Evolutionary conservation across 2,888 invertebrate species (phyloP).

Genomic region (Acleris sparsana): DNA sequence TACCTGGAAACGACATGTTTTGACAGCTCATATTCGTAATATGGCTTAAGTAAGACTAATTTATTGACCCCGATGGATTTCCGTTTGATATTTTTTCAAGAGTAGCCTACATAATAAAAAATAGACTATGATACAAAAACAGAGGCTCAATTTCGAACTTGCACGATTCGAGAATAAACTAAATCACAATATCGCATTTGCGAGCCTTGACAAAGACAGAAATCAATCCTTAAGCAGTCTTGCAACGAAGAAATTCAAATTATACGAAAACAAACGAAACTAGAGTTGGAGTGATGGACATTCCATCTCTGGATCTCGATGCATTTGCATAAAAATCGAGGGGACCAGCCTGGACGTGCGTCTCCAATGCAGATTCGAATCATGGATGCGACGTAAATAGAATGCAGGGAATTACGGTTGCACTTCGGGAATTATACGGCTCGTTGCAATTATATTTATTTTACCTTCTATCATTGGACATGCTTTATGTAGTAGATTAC

Average conservation of each 20-base stretch:
- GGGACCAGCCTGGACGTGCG: conserved; percentile 53
- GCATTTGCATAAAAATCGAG: conserved; percentile 76
- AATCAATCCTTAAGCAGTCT: conserved; percentile 13
- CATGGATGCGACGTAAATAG: conserved; percentile 28
- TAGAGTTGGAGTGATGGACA: conserved; percentile 72
- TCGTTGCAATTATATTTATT: conserved; percentile 17
- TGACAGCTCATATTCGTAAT: no score
- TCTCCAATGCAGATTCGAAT: conserved; percentile 70
- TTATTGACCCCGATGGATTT: no score
- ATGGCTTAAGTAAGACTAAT: no score
- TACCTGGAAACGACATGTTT: no score
- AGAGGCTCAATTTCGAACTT: no score
- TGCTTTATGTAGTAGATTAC: background rate
- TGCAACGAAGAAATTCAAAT: conserved; percentile 73
- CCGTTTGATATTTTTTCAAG: no score
- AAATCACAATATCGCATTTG: conserved; percentile 8
- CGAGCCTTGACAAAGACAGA: conserved; percentile 24
- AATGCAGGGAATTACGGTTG: conserved; percentile 30
- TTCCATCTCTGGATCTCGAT: conserved; percentile 68
- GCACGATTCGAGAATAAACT: background rate
- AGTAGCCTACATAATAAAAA: no score
- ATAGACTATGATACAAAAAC: no score
- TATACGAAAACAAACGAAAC: conserved; percentile 65
- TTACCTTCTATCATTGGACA: background rate
- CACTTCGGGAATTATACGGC: conserved; percentile 28